Percentiles rank a stretch among this genome's conserved stretches.
phyloP scores from a whole-genome alignment of 1,140 invertebrate genomes.

The Trachymyrmex cornetzi region DNA sequence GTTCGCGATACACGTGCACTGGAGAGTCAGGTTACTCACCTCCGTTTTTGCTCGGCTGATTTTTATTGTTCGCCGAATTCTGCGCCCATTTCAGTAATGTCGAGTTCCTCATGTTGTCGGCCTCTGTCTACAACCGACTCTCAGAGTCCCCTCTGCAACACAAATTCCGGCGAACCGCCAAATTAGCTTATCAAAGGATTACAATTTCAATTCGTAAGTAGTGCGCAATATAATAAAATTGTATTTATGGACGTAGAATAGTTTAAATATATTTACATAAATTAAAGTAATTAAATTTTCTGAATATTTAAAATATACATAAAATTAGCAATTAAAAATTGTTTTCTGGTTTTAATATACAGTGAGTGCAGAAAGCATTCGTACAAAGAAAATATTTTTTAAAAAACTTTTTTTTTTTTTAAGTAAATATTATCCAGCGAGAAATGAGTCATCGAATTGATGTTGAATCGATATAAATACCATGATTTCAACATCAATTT shows the following conservation, averaged over 20 bases:
- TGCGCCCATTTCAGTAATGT: conserved; percentile 88
- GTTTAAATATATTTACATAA: not conserved
- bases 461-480: too few species aligned
- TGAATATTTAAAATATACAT: not conserved
- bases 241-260: not conserved
- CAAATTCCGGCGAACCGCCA: conserved; percentile 2
- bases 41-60: conserved; percentile 85
- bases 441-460: too few species aligned
- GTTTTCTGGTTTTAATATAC: not conserved
- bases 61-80: conserved; percentile 87
- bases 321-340: not conserved
- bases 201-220: not conserved
- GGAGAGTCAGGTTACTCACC: conserved; percentile 32
- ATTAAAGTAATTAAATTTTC: not conserved
- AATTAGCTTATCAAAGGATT: not conserved
- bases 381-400: too few species aligned
- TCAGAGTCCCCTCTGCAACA: conserved; percentile 78
- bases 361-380: too few species aligned
- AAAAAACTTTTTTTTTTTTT: too few species aligned
- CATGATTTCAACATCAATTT: too few species aligned
- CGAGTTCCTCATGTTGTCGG: conserved; percentile 87
- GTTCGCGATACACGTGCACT: not conserved
- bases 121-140: conserved; percentile 62
- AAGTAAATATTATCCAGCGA: too few species aligned
- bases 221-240: too few species aligned